These are phyloP conservation scores for Calliopsis andreniformis DNA, from an alignment of 1,140 invertebrate species.

Conservation along the genomic window DNA sequence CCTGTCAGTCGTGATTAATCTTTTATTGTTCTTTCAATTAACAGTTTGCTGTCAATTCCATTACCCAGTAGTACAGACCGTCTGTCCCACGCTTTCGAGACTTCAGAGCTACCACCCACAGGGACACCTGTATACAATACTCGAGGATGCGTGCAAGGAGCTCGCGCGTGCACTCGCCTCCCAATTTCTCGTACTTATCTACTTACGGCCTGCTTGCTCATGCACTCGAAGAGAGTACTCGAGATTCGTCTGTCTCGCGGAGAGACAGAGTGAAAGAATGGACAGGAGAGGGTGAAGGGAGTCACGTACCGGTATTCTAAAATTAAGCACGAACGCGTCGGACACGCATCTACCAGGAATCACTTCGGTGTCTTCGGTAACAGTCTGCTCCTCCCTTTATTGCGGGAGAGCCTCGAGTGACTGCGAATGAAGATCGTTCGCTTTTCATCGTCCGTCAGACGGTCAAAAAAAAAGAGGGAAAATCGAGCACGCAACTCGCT, in stretches of 20 bases:
- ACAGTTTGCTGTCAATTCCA: too few relatives aligned
- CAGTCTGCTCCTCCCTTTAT: conserved; percentile 34
- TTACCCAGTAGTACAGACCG: too few relatives aligned
- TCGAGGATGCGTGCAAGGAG: conserved; percentile 7
- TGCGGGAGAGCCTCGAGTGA: conserved; percentile 1
- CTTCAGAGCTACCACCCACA: too few relatives aligned
- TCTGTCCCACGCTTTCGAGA: too few relatives aligned
- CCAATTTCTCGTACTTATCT: conserved; percentile 53
- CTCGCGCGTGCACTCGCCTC: conserved; percentile 23
- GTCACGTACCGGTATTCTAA: conserved; percentile 32
- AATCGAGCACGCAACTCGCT: background rate
- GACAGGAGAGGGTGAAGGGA: background rate
- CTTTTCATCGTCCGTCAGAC: conserved; percentile 5
- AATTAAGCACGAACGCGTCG: conserved; percentile 54
- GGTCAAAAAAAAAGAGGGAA: background rate
- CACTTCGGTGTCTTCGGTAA: conserved; percentile 41
- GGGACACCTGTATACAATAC: too few relatives aligned
- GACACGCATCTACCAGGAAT: conserved; percentile 56
- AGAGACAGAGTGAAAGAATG: conserved; percentile 36
- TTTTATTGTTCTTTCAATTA: too few relatives aligned
- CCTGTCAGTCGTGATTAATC: too few relatives aligned
- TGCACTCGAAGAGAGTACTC: conserved; percentile 46
- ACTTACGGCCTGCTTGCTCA: conserved; percentile 59
- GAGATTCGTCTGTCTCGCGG: conserved; percentile 27
- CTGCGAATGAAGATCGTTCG: conserved; percentile 10